These are phyloP conservation scores for Chrysoperla carnea DNA, from an alignment of 1,140 invertebrate species.

Conservation along the genomic window DNA sequence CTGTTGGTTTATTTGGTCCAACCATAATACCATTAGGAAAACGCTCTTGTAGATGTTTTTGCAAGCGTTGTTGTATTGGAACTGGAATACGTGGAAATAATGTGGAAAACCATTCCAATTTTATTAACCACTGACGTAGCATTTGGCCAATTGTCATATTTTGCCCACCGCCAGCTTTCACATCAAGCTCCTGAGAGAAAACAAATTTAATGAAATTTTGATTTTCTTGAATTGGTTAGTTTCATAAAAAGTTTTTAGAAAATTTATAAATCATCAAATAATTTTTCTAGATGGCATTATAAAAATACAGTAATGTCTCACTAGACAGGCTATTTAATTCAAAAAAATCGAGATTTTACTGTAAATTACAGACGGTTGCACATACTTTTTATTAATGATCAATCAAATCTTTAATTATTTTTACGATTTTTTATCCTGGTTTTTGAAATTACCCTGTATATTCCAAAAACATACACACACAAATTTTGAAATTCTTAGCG, in stretches of 20 bases:
- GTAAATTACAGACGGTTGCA: neutral
- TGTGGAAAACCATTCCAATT: slow-evolving; percentile 96
- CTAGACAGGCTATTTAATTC: too few species aligned
- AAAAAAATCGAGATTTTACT: neutral
- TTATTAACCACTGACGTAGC: slow-evolving; percentile 82
- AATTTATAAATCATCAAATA: slow-evolving; percentile 1
- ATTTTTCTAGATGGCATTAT: neutral
- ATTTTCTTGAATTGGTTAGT: neutral
- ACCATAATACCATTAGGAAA: slow-evolving; percentile 23
- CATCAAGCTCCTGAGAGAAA: slow-evolving; percentile 64
- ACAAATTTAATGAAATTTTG: neutral
- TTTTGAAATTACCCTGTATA: too few species aligned
- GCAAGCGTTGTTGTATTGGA: slow-evolving; percentile 85
- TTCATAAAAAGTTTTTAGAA: slow-evolving; percentile 4
- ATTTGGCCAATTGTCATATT: slow-evolving; percentile 88
- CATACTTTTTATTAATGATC: too few species aligned
- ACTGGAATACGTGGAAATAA: slow-evolving; percentile 98
- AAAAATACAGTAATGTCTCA: slow-evolving; percentile 1
- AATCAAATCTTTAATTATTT: too few species aligned
- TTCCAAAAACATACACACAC: too few species aligned
- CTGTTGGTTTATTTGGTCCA: slow-evolving; percentile 16
- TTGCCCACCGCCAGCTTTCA: slow-evolving; percentile 92
- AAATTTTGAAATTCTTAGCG: too few species aligned
- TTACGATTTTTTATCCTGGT: too few species aligned
- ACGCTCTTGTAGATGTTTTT: slow-evolving; percentile 47